Percentiles rank a stretch among this genome's conserved stretches.
Evolutionary conservation across 1,140 invertebrate genomes (phyloP).

Genomic region (Calephelis virginiensis): DNA sequence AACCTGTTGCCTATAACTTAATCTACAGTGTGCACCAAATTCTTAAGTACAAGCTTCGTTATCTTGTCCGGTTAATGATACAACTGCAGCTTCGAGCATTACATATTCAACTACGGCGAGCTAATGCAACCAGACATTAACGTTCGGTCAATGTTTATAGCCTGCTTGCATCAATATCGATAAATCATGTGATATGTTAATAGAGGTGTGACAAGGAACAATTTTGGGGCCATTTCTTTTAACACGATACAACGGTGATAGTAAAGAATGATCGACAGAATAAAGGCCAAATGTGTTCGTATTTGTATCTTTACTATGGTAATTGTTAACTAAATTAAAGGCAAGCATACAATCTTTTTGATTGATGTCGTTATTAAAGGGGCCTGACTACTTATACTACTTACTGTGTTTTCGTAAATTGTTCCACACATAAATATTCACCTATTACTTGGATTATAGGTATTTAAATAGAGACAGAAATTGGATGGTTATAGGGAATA

Average conservation of each 20-base stretch:
- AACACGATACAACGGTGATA: conserved; percentile 22
- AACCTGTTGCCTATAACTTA: conserved; percentile 4
- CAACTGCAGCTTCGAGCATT: conserved; percentile 29
- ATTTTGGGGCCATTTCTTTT: conserved; percentile 37
- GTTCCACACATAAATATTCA: no score
- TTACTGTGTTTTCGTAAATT: no score
- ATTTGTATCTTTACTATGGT: not conserved
- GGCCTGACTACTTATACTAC: no score
- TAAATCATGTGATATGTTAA: conserved; percentile 51
- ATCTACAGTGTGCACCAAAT: conserved; percentile 20
- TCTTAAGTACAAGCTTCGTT: conserved; percentile 20
- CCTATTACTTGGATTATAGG: no score
- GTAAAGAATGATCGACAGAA: conserved; percentile 3
- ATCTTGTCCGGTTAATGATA: conserved; percentile 25
- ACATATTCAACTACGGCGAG: conserved; percentile 44
- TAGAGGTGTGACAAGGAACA: conserved; percentile 44
- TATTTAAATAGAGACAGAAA: no score
- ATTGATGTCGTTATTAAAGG: no score
- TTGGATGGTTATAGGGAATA: no score
- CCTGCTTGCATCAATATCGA: conserved; percentile 48
- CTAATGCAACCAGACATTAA: conserved; percentile 55
- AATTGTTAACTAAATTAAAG: not conserved
- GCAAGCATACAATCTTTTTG: not conserved
- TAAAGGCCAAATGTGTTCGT: not conserved
- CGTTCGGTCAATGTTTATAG: conserved; percentile 44